Evolutionary conservation across 2,113 vertebrate genomes (phyloP).

Genomic region (Heterotis niloticus): DNA sequence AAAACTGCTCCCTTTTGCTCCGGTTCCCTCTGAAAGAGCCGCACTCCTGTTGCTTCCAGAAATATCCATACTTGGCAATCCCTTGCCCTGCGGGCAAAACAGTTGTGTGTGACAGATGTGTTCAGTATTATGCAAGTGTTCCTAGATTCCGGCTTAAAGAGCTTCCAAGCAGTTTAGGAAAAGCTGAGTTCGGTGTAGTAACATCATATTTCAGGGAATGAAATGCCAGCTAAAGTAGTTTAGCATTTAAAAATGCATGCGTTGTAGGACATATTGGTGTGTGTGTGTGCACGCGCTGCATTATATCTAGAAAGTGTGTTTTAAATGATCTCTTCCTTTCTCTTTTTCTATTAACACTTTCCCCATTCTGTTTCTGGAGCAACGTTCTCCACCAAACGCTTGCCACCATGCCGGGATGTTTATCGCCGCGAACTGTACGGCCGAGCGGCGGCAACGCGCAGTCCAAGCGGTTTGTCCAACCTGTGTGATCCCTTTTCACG

Average conservation of each 20-base stretch:
- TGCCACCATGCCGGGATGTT: background rate
- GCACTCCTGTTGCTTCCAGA: constrained; percentile 24
- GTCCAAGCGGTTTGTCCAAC: background rate
- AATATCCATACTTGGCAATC: constrained; percentile 29
- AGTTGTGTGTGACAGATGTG: constrained; percentile 28
- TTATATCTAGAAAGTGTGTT: constrained; percentile 8
- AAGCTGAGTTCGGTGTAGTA: constrained; percentile 29
- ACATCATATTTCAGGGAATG: constrained; percentile 35
- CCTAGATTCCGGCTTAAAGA: constrained; percentile 39
- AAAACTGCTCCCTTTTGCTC: no score
- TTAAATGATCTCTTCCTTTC: constrained; percentile 5
- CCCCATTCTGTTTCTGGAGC: background rate
- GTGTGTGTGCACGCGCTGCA: constrained; percentile 4
- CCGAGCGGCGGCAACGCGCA: background rate
- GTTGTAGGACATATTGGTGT: constrained; percentile 34
- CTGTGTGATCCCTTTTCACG: background rate
- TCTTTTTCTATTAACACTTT: constrained; percentile 17
- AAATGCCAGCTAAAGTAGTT: constrained; percentile 30
- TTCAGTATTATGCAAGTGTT: constrained; percentile 30
- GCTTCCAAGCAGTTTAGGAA: constrained; percentile 30
- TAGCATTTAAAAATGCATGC: constrained; percentile 35
- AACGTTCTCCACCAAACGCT: no score
- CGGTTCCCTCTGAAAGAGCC: no score
- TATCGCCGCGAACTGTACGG: background rate
- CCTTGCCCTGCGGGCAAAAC: constrained; percentile 19